A percentile compares a stretch with the other conserved stretches of the same genome.
phyloP scores from a whole-genome alignment of 2,797 vertebrate species.

The Propithecus deckenii region DNA sequence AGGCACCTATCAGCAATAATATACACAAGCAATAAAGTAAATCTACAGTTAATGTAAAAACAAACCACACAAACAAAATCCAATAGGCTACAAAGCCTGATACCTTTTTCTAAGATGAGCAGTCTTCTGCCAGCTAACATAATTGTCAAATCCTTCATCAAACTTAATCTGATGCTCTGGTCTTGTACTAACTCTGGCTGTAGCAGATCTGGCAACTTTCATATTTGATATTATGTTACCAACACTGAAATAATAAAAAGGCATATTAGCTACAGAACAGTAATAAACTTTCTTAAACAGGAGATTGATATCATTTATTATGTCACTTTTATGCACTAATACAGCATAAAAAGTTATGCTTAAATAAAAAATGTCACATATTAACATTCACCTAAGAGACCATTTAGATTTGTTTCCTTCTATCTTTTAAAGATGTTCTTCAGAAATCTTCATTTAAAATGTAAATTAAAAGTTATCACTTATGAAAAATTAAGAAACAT shows the following conservation, averaged over 20 bases:
- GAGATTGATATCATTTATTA: background rate
- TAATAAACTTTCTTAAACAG: background rate
- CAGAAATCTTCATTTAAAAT: constrained; percentile 37
- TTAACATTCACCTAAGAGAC: constrained; percentile 28
- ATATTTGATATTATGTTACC: constrained; percentile 92
- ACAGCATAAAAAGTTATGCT: background rate
- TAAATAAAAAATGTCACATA: background rate
- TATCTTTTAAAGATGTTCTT: constrained; percentile 44
- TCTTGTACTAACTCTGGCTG: constrained; percentile 37
- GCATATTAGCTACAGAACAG: background rate
- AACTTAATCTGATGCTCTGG: constrained; percentile 85
- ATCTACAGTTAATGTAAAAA: background rate
- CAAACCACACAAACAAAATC: background rate
- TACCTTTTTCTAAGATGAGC: constrained; percentile 75
- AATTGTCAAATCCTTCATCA: constrained; percentile 87
- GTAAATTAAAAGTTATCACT: background rate
- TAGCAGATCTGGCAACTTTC: constrained; percentile 86
- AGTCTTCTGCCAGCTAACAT: background rate
- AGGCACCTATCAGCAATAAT: background rate
- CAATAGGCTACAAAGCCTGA: background rate
- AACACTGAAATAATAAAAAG: constrained; percentile 75
- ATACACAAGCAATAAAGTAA: background rate
- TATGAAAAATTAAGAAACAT: background rate
- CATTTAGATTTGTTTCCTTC: background rate
- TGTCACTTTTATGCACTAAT: background rate